Evolutionary conservation across 53 echinoderm and acorn worm genomes (phyloP), one percentile per base, ranked within the genome.

Genomic region (Echinarachnius parma): DNA sequence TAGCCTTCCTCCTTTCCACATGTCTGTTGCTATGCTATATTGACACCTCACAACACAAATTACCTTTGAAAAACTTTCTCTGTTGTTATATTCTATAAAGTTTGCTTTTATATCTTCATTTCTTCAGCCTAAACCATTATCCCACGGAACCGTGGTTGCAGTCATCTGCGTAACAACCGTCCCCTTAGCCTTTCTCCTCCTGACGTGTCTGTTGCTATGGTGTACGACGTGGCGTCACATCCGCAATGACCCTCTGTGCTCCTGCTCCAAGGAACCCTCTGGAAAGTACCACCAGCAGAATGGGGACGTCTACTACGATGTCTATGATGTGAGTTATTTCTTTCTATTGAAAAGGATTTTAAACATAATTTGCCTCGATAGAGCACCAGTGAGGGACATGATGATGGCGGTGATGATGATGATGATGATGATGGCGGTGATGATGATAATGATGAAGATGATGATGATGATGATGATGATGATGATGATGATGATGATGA

Each of bases 151-250:
- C 0, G 53, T 91, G 0, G 64, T 75, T 13, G 71, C 84, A 14
- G 60, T 91, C 48, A 39, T 55, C 0, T 28, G 64, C 5, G 48
- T 76, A 7, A 36, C 64, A 26, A 33, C 77, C 21, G 21, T 80
- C 29, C 39, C 80, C 8, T 28, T 72, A 5, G 62, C 81, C 63
- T 86, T 86, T 54, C 76, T 80, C 15, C 0, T 77, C 5, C 78
- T 83, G 59, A 77, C 81, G 31, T 2, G 80, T 0, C 28, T 78
- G 29, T 18, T 91, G 15, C 59, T 86, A 30, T 91, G 86, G 81
- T 86, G 80, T 15, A 86, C 86, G 1, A 91, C 92, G 24, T 91
- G 92, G 92, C 60, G 80, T 7, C 83, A 91, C 46, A 78, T 91
- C 3, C 92, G 83, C 31, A 66, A 65, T 14, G 79, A 83, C 31